phyloP scores from a whole-genome alignment of 1,140 invertebrate species.

The Eueides isabella region DNA sequence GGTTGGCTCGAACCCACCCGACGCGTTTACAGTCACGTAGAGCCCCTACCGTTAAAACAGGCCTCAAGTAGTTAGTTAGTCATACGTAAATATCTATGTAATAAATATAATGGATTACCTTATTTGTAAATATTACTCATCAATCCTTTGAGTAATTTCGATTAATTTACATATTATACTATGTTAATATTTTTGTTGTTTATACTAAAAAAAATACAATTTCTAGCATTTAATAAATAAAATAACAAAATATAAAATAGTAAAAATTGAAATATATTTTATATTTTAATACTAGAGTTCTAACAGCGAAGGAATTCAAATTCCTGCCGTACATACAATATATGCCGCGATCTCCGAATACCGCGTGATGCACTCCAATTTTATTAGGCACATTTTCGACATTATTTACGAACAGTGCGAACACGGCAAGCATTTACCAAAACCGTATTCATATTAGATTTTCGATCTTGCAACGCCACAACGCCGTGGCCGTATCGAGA shows the following conservation, averaged over 20 bases:
- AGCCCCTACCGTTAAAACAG: too few species aligned
- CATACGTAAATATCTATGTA: background rate
- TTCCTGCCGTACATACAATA: slow-evolving; percentile 3
- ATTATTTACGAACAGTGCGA: slow-evolving; percentile 69
- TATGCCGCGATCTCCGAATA: background rate
- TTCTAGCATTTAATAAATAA: too few species aligned
- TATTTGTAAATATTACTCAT: background rate
- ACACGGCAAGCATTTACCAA: slow-evolving; percentile 59
- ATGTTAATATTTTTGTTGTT: too few species aligned
- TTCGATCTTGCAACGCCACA: slow-evolving; percentile 69
- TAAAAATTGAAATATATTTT: too few species aligned
- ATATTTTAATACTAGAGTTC: background rate
- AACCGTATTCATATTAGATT: slow-evolving; percentile 80
- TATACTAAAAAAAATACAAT: too few species aligned
- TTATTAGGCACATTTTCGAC: slow-evolving; percentile 66
- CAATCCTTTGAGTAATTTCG: background rate
- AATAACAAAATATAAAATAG: too few species aligned
- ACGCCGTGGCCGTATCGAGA: slow-evolving; percentile 46
- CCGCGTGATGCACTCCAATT: slow-evolving; percentile 41
- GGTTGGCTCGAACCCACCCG: too few species aligned
- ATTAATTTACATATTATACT: background rate
- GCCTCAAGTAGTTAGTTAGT: too few species aligned
- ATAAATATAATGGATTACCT: background rate
- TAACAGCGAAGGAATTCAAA: background rate
- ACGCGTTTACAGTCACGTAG: too few species aligned